Conservation (phyloP, 2,113 vertebrate species). For the Azemiops feae region DNA sequence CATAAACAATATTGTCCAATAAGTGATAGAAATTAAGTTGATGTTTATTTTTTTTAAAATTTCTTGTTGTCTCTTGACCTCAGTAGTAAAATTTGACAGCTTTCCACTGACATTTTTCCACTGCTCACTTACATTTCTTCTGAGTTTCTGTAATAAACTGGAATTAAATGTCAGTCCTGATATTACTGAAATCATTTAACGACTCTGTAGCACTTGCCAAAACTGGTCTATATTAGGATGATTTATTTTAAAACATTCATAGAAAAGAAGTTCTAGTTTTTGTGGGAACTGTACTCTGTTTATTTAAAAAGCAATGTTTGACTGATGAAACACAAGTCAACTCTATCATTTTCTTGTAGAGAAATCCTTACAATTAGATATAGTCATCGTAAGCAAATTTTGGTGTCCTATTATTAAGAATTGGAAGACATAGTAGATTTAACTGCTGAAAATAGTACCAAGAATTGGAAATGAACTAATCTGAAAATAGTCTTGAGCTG, state of each 20-base stretch:
- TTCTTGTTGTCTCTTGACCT: too few relatives aligned
- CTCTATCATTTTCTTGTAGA: neutral
- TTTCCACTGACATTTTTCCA: neutral
- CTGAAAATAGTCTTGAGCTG: constrained; percentile 29
- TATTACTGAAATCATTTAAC: neutral
- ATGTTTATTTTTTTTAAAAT: neutral
- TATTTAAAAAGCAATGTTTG: constrained; percentile 18
- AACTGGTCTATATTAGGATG: neutral
- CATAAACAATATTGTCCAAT: neutral
- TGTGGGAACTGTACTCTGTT: neutral
- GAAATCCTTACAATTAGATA: constrained; percentile 14
- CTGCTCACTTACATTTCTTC: neutral
- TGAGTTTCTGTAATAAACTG: neutral
- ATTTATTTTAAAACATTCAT: constrained; percentile 22
- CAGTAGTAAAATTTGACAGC: neutral
- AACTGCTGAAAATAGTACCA: constrained; percentile 30
- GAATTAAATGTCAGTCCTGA: neutral
- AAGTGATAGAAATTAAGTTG: neutral
- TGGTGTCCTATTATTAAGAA: constrained; percentile 9
- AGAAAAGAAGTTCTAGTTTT: neutral
- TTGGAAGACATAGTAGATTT: constrained; percentile 2
- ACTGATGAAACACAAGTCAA: constrained; percentile 6
- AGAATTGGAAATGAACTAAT: constrained; percentile 31
- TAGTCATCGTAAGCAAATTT: constrained; percentile 4
- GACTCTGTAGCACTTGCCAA: neutral